Evolutionary conservation across 2,888 invertebrate genomes (phyloP).

Genomic region (Rhamphomyia laevipes): DNA sequence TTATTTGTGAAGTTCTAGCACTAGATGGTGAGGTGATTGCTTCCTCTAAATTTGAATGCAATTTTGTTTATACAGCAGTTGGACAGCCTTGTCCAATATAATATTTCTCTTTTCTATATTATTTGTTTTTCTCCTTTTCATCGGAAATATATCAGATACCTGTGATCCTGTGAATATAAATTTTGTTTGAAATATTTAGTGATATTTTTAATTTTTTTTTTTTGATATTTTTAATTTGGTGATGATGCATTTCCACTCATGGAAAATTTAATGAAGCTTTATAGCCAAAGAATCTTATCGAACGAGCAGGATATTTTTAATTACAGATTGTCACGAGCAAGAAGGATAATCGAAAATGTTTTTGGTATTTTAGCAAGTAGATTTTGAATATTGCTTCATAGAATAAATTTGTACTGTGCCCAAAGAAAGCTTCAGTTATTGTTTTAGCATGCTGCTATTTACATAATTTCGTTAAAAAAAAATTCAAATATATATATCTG

Average conservation of each 20-base stretch:
- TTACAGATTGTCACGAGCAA: slow-evolving; percentile 12
- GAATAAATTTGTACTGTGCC: not conserved
- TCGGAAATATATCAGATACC: too few species aligned
- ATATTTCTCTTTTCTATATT: too few species aligned
- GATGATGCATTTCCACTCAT: slow-evolving; percentile 9
- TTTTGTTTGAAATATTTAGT: not conserved
- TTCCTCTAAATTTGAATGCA: too few species aligned
- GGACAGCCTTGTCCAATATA: too few species aligned
- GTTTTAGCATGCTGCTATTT: slow-evolving; percentile 9
- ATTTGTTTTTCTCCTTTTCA: too few species aligned
- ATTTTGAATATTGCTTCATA: slow-evolving; percentile 18
- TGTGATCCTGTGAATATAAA: not conserved
- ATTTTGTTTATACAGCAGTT: too few species aligned
- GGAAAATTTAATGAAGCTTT: slow-evolving; percentile 7
- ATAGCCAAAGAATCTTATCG: not conserved
- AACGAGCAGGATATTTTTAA: slow-evolving; percentile 10
- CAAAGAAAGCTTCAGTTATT: slow-evolving; percentile 8
- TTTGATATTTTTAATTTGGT: not conserved
- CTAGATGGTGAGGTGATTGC: too few species aligned
- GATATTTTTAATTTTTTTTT: not conserved
- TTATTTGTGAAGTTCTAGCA: too few species aligned
- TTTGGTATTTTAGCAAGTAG: slow-evolving; percentile 18
- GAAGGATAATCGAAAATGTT: slow-evolving; percentile 13
- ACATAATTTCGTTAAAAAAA: slow-evolving; percentile 11
- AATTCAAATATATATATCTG: not conserved